Evolutionary conservation across 2,797 vertebrate genomes (phyloP), one percentile per base, ranked within the genome.

Genomic region (Melanotaenia pygmaea): DNA sequence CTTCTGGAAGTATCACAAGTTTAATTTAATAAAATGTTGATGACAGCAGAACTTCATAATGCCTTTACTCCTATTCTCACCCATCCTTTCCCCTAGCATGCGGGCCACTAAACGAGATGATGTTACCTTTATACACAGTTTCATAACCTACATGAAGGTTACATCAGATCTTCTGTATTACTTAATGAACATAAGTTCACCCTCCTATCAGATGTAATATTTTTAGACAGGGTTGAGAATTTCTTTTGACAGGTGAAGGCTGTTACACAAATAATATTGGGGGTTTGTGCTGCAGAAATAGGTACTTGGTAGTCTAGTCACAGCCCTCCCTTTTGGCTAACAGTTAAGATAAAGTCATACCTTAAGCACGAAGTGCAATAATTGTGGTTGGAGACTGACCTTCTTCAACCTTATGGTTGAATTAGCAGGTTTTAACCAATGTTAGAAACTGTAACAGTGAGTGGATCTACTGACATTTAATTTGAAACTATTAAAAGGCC

Each of bases 271-370:
- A 70, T 83, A 63, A 34, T 68, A 75, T 65, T 74, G n/a, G 34
- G 54, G 63, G 26, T 74, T 74, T 18, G 64, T 54, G 26, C 72
- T 72, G 72, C 73, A 69, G 69, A 59, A 67, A 76, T 50, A 63
- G 43, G 47, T 54, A 68, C 67, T 81, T 87, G 59, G 66, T 67
- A 85, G 79, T 85, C 83, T 40, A 70, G 72, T 80, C 74, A 80
- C 64, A 68, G 32, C 24, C 65, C 60, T 83, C 60, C 64, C 65
- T 70, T 43, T 69, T 81, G 82, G 76, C 72, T 53, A 84, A 84
- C 76, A 75, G 51, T 72, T 57, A 40, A 77, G 77, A 81, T 56
- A 22, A 32, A 58, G 61, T 47, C 47, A 80, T 66, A 75, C 64
- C 62, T 80, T 80, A 60, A 70, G 57, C 62, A 76, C 62, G 74